Evolutionary conservation across 2,888 invertebrate species (phyloP), one percentile per base, ranked within the genome.

Genomic region (Autographa pulchrina): DNA sequence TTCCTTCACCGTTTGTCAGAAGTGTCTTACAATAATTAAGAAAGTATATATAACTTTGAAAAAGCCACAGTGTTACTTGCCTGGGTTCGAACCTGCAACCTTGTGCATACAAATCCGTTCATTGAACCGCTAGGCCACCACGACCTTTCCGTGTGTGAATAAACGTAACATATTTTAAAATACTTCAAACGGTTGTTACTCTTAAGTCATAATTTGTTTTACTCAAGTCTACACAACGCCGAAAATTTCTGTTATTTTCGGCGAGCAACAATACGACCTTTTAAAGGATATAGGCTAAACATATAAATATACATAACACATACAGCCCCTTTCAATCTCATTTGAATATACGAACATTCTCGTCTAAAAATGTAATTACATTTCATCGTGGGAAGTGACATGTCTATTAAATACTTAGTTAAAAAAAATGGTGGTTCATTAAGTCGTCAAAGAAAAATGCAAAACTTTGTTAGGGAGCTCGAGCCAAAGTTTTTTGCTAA

Each of bases 361-460:
- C 54, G 20, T 20, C 5, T 25, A 56, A 56, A 56, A 56, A 20
- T 56, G 20, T 56, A 56, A 56, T 56, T 56, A 56, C 54, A 56
- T 56, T 56, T 56, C 54, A 56, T 56, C 54, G 43, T 32, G 65
- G 59, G 59, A 59, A 72, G 7, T 35, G 62, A 38, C 14, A n/a
- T 35, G n/a, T 48, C 35, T 62, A 59, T 64, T 7, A 64, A 61
- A 66, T 16, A 41, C 14, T 16, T 25, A 52, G 9, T 68, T 63
- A 64, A 54, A 62, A 68, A 80, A 77, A 70, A 6, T 20, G 48
- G 52, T 32, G 63, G 56, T 71, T 77, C 63, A 71, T 80, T 74
- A 71, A 70, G 68, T 0, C n/a, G 52, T 62, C 75, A 72, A 72
- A 72, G 52, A 43, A 70, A 68, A 68, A 58, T 13, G 62, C 43